Percentiles rank a stretch among this genome's conserved stretches.
Evolutionary conservation across 92 coral and sea anemone species (phyloP).

Genomic region (Zoanthus sociatus): DNA sequence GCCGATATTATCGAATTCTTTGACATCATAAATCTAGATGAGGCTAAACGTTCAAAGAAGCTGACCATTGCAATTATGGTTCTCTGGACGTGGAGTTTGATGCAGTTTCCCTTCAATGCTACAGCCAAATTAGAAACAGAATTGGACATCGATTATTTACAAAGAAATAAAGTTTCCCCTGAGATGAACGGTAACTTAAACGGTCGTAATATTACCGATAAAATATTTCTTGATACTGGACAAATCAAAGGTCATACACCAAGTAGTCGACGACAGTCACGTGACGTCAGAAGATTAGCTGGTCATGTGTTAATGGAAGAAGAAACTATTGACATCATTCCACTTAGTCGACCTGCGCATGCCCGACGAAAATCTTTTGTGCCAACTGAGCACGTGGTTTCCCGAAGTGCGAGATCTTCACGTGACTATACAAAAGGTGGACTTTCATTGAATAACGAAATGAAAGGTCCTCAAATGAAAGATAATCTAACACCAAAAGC

Average conservation of each 20-base stretch:
- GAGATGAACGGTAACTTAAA: neutral
- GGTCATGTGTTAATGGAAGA: constrained; percentile 42
- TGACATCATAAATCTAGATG: constrained; percentile 81
- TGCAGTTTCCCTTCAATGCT: constrained; percentile 95
- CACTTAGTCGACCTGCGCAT: neutral
- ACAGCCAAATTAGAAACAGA: constrained; percentile 81
- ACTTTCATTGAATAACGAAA: constrained; percentile 4
- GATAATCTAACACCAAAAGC: neutral
- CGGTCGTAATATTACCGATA: neutral
- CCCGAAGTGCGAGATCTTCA: neutral
- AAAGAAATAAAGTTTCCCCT: constrained; percentile 27
- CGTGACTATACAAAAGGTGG: neutral
- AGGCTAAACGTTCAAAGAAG: constrained; percentile 65
- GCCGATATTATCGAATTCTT: constrained; percentile 99
- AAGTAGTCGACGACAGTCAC: constrained; percentile 29
- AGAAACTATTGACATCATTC: neutral
- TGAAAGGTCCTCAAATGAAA: neutral
- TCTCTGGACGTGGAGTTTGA: constrained; percentile 94
- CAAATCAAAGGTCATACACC: constrained; percentile 30
- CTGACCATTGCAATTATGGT: constrained; percentile 79
- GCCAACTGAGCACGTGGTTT: neutral
- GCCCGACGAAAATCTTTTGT: constrained; percentile 16
- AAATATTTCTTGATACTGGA: neutral
- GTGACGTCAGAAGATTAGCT: constrained; percentile 43
- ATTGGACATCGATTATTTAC: constrained; percentile 12